These are phyloP conservation scores for Eleginops maclovinus DNA, from an alignment of 2,113 vertebrate species.

Conservation along the genomic window DNA sequence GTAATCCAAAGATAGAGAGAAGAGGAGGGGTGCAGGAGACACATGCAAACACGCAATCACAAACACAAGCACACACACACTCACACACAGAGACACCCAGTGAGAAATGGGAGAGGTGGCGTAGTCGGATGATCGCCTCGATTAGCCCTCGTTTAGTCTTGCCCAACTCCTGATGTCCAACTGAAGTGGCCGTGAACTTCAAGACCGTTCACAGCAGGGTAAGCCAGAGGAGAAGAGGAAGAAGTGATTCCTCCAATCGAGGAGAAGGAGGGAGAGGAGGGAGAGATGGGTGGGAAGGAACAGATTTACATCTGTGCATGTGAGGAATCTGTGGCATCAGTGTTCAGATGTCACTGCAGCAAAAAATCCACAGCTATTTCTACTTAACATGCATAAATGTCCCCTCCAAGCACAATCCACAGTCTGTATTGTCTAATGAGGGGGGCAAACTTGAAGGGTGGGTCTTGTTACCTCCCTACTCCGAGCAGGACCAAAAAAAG, in stretches of 20 bases:
- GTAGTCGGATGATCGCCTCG: constrained; percentile 36
- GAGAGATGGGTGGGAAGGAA: constrained; percentile 34
- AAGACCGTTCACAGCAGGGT: constrained; percentile 49
- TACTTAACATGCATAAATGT: constrained; percentile 16
- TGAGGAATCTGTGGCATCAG: constrained; percentile 50
- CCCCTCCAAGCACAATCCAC: constrained; percentile 36
- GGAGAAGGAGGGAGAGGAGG: constrained; percentile 32
- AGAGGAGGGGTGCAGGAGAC: constrained; percentile 51
- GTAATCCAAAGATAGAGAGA: constrained; percentile 56
- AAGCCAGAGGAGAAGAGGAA: constrained; percentile 20
- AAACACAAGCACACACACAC: constrained; percentile 58
- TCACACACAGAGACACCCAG: constrained; percentile 54
- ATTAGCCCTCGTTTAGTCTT: constrained; percentile 62
- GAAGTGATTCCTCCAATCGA: constrained; percentile 34
- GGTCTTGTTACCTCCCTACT: constrained; percentile 57
- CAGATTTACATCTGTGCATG: constrained; percentile 59
- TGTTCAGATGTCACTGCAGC: constrained; percentile 55
- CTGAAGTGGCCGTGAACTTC: constrained; percentile 40
- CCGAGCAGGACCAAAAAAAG: constrained; percentile 28
- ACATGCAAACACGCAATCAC: constrained; percentile 64
- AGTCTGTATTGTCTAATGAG: constrained; percentile 20
- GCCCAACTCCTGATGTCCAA: constrained; percentile 40
- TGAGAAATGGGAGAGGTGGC: constrained; percentile 47
- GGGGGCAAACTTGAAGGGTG: constrained; percentile 68
- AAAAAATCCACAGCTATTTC: constrained; percentile 41